These are phyloP conservation scores for Rynchops niger DNA, from an alignment of 2,113 vertebrate genomes.

Conservation along the genomic window DNA sequence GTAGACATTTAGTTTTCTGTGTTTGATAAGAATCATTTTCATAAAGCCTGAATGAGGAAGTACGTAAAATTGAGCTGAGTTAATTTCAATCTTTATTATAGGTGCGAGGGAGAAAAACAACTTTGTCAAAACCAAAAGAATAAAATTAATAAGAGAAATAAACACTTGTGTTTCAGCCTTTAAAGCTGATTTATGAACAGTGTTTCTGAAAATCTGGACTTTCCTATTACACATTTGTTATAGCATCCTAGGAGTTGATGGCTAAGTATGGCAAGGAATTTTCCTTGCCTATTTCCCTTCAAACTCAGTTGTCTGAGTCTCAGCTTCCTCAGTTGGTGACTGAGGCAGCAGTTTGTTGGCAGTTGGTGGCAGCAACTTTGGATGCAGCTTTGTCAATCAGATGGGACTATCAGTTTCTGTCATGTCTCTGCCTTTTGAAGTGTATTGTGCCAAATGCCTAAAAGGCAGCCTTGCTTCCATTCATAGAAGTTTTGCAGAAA, in stretches of 20 bases:
- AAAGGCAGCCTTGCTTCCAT: not conserved
- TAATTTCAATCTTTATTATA: slow-evolving; percentile 28
- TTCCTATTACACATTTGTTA: not conserved
- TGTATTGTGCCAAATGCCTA: not conserved
- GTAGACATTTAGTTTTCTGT: not conserved
- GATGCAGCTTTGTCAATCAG: not conserved
- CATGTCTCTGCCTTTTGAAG: not conserved
- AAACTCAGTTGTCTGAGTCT: not conserved
- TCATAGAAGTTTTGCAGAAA: not conserved
- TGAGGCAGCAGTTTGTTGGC: not conserved
- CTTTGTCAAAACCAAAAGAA: not conserved
- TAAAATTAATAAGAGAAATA: not conserved
- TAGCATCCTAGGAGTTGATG: not conserved
- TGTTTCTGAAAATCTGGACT: not conserved
- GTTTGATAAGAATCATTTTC: not conserved
- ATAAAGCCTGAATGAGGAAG: not conserved
- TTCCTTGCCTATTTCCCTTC: not conserved
- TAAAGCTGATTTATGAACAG: not conserved
- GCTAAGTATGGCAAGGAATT: not conserved
- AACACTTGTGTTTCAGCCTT: not conserved
- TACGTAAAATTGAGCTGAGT: not conserved
- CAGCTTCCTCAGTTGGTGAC: not conserved
- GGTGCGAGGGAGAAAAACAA: not conserved
- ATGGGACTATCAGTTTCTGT: not conserved
- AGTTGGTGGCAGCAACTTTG: not conserved